These are phyloP conservation scores for Bedellia somnulentella DNA, from an alignment of 2,888 invertebrate species.

Conservation along the genomic window DNA sequence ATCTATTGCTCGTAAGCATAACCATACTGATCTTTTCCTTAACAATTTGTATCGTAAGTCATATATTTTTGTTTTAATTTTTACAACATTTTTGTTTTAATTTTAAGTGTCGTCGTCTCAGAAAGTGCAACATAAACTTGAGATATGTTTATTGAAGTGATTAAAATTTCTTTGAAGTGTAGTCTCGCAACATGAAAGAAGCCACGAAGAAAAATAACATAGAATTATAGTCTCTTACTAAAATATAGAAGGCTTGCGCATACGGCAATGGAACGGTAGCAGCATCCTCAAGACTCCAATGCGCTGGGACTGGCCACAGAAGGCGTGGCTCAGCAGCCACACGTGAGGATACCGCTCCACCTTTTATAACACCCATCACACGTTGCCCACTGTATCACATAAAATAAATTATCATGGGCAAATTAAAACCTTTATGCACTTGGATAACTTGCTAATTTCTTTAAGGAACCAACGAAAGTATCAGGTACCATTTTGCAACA, in stretches of 20 bases:
- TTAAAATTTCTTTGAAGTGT: too few relatives aligned
- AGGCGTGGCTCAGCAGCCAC: constrained; percentile 49
- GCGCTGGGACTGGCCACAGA: constrained; percentile 67
- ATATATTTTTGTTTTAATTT: too few relatives aligned
- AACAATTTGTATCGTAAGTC: too few relatives aligned
- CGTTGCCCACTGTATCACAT: constrained; percentile 37
- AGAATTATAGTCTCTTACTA: constrained; percentile 6
- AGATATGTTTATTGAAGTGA: too few relatives aligned
- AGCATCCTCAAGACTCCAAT: constrained; percentile 72
- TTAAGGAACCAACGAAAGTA: background rate
- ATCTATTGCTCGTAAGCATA: too few relatives aligned
- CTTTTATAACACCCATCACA: constrained; percentile 65
- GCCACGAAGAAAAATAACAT: too few relatives aligned
- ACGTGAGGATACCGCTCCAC: constrained; percentile 53
- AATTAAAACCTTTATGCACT: background rate
- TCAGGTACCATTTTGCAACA: background rate
- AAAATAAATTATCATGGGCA: background rate
- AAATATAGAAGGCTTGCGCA: constrained; percentile 32
- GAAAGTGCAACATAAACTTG: too few relatives aligned
- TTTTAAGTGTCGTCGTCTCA: too few relatives aligned
- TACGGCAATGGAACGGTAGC: constrained; percentile 78
- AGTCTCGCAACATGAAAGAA: too few relatives aligned
- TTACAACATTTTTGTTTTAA: too few relatives aligned
- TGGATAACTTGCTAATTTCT: background rate
- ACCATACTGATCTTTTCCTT: too few relatives aligned